Percentiles rank a stretch among this genome's conserved stretches.
Evolutionary conservation across 2,888 invertebrate genomes (phyloP).

Genomic region (Sclerodermus sp.): DNA sequence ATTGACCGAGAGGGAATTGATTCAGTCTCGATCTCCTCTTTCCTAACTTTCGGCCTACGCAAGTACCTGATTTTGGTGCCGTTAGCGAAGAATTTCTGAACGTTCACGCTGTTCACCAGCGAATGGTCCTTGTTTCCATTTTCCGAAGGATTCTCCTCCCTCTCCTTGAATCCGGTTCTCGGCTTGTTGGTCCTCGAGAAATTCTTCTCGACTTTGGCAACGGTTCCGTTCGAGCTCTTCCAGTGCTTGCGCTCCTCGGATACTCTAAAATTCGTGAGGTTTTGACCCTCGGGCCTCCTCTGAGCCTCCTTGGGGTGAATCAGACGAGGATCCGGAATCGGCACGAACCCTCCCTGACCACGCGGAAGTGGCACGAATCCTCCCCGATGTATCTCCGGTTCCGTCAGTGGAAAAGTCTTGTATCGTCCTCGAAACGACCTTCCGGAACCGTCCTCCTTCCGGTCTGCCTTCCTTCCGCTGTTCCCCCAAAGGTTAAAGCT

Average conservation of each 20-base stretch:
- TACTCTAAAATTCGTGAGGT: conserved; percentile 25
- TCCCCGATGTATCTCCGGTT: conserved; percentile 71
- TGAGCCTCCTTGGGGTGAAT: conserved; percentile 26
- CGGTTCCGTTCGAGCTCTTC: conserved; percentile 34
- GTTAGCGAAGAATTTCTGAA: conserved; percentile 12
- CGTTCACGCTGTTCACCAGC: conserved; percentile 12
- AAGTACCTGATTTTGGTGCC: conserved; percentile 20
- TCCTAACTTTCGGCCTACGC: too few relatives aligned
- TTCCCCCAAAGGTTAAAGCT: conserved; percentile 68
- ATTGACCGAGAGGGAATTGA: too few relatives aligned
- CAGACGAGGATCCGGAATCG: conserved; percentile 62
- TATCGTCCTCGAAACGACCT: conserved; percentile 50
- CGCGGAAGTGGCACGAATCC: conserved; percentile 78
- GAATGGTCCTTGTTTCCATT: conserved; percentile 5
- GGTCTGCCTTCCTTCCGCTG: conserved; percentile 52
- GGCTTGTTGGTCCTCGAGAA: conserved; percentile 17
- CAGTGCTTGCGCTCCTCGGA: conserved; percentile 28
- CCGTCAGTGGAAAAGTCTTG: conserved; percentile 57
- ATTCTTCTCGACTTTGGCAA: conserved; percentile 37
- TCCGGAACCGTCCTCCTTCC: conserved; percentile 40
- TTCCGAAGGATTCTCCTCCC: conserved; percentile 28
- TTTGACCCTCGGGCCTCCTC: conserved; percentile 14
- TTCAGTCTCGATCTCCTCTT: too few relatives aligned
- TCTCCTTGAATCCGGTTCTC: conserved; percentile 17
- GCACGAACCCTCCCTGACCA: conserved; percentile 73